Conservation (phyloP, 2,113 vertebrate species). For the Apodemus sylvaticus region DNA sequence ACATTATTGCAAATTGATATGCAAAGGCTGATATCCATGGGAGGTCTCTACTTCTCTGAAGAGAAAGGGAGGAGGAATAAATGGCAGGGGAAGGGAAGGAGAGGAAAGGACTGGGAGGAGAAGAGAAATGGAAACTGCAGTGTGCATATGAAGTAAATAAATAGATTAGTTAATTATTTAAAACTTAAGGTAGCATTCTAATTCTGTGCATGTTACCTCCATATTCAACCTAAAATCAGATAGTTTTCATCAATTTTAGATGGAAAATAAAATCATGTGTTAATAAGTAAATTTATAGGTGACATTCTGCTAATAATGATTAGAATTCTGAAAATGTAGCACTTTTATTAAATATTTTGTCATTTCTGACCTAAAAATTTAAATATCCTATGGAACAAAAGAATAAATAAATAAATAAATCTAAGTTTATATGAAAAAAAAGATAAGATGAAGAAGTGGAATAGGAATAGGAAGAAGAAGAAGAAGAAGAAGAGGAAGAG, state of each 20-base stretch:
- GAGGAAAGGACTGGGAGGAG: not conserved
- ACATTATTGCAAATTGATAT: not conserved
- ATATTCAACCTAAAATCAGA: not conserved
- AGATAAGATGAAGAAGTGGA: not conserved
- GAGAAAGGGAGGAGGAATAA: not conserved
- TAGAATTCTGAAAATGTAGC: not conserved
- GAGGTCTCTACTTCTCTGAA: not conserved
- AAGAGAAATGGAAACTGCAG: not conserved
- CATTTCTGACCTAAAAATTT: not conserved
- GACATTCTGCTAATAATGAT: not conserved
- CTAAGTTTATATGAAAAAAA: not conserved
- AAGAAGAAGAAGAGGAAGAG: too few species aligned
- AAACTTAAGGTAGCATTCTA: not conserved
- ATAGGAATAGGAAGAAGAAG: too few species aligned
- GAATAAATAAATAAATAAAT: not conserved
- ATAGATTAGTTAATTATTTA: not conserved
- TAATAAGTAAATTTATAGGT: not conserved
- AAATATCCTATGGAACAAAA: not conserved
- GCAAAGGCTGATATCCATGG: not conserved
- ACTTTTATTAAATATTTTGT: not conserved
- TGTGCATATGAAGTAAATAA: not conserved
- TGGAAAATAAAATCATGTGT: not conserved
- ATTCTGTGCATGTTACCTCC: not conserved
- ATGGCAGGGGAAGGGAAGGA: not conserved
- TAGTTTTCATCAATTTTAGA: not conserved